Conservation (phyloP, 2,797 vertebrate species). For the Acipenser transmontanus region DNA sequence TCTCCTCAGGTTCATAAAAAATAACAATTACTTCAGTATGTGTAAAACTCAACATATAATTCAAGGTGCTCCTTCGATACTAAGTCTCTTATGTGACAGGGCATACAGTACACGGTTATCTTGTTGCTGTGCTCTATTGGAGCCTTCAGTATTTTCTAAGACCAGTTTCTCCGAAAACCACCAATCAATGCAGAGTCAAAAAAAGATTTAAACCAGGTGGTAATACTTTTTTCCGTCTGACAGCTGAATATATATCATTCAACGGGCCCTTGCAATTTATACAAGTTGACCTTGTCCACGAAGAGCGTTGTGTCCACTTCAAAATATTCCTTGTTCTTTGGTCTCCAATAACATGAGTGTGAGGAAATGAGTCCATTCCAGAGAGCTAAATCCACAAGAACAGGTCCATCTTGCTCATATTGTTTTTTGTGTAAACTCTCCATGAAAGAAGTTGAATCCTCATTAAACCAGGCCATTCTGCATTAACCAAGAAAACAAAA, state of each 20-base stretch:
- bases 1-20: conserved; percentile 63
- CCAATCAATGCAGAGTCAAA: conserved; percentile 35
- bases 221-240: conserved; percentile 29
- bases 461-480: conserved; percentile 48
- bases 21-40: conserved; percentile 81
- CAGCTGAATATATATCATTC: conserved; percentile 40
- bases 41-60: conserved; percentile 68
- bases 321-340: conserved; percentile 88
- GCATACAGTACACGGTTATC: conserved; percentile 8
- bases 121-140: conserved; percentile 32
- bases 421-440: conserved; percentile 37
- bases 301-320: conserved; percentile 53
- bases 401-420: conserved; percentile 51
- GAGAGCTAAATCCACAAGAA: conserved; percentile 75
- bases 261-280: conserved; percentile 32
- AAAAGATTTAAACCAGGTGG: conserved; percentile 32
- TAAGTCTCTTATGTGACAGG: conserved; percentile 32
- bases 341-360: conserved; percentile 90
- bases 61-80: conserved; percentile 60
- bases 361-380: conserved; percentile 80
- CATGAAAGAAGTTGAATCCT: conserved; percentile 55
- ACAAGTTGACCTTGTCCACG: conserved; percentile 40
- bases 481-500: conserved; percentile 49
- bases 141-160: conserved; percentile 35
- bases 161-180: conserved; percentile 34